Evolutionary conservation across 1,140 invertebrate species (phyloP).

Genomic region (Zaprionus capensis): DNA sequence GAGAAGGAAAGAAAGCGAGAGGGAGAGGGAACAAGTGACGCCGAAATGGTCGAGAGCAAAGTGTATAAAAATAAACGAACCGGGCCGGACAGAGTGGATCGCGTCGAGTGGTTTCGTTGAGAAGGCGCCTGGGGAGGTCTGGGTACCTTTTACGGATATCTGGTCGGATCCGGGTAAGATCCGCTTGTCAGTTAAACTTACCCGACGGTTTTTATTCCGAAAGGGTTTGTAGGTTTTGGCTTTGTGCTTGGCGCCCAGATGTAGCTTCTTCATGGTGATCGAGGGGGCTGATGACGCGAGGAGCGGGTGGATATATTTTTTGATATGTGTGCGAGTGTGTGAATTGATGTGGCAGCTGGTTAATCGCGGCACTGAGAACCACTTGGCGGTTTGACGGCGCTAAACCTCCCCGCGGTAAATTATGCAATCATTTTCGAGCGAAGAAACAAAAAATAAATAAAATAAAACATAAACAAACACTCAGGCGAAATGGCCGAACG

Average conservation of each 20-base stretch:
- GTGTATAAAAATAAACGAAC: constrained; percentile 79
- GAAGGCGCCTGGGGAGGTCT: not conserved
- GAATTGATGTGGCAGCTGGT: constrained; percentile 21
- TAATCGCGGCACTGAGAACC: constrained; percentile 19
- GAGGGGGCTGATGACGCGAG: not conserved
- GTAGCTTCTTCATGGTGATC: constrained; percentile 74
- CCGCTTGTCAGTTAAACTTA: constrained; percentile 53
- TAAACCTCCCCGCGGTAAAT: constrained; percentile 44
- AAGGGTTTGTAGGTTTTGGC: constrained; percentile 76
- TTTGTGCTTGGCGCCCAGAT: constrained; percentile 73
- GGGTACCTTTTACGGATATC: not conserved
- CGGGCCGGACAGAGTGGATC: constrained; percentile 48
- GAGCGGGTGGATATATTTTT: not conserved
- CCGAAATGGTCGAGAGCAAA: constrained; percentile 60
- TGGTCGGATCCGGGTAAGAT: constrained; percentile 7
- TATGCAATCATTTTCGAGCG: constrained; percentile 71
- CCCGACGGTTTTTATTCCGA: constrained; percentile 74
- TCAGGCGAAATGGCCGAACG: constrained; percentile 49
- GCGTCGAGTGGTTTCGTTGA: constrained; percentile 9
- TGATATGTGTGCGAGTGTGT: not conserved
- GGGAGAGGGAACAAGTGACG: not conserved
- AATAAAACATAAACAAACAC: constrained; percentile 72
- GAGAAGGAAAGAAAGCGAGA: not conserved
- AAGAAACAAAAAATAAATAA: constrained; percentile 11
- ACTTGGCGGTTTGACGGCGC: constrained; percentile 23